Base-by-base conservation (phyloP, 2,797 vertebrate genomes). In the Trichosurus vulpecula region DNA sequence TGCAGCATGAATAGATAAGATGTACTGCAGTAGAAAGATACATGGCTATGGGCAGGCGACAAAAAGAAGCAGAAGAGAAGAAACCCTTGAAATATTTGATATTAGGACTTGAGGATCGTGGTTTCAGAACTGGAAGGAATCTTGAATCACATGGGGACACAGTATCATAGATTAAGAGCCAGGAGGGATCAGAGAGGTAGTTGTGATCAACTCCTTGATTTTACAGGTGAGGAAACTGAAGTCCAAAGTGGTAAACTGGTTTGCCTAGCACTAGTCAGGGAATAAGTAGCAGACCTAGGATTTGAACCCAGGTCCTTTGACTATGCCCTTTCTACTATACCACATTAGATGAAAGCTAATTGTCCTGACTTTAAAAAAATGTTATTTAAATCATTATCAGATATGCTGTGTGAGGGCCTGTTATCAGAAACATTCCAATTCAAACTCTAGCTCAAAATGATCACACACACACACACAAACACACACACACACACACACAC, bases 181-280 rank as follows among this genome's bases (percentile, higher is more conserved):
- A 47, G 19, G 66, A 81, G 66, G 66, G n/a, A 81, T 47, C n/a
- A 81, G 16, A 81, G 22, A 81, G 41, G 41, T 11, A 27, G n/a
- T 51, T 87, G 47, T 87, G 74, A 87, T 87, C 41, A 87, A 11
- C 9, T 51, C 27, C n/a, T 93, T n/a, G 10, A 6, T 54, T 96
- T 97, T 92, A 54, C 35, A 52, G 27, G 81, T 56, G 47, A 74
- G 91, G 56, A 97, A 90, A 94, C 12, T 53, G 54, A 96, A 61
- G 53, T 51, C 66, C n/a, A 52, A 53, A 91, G 53, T 61, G 12
- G 29, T 35, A 74, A 27, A 96, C 14, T 95, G n/a, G 90, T 29
- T 41, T 61, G 47, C 41, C 31, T 8, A 66, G 47, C 89, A 8
- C 93, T 55, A 87, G 16, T 66, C 22, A 92, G n/a, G 22, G 91